Percentiles rank a stretch among this genome's conserved stretches.
These are phyloP conservation scores for Aricia artaxerxes DNA, from an alignment of 2,888 invertebrate species.

Conservation along the genomic window DNA sequence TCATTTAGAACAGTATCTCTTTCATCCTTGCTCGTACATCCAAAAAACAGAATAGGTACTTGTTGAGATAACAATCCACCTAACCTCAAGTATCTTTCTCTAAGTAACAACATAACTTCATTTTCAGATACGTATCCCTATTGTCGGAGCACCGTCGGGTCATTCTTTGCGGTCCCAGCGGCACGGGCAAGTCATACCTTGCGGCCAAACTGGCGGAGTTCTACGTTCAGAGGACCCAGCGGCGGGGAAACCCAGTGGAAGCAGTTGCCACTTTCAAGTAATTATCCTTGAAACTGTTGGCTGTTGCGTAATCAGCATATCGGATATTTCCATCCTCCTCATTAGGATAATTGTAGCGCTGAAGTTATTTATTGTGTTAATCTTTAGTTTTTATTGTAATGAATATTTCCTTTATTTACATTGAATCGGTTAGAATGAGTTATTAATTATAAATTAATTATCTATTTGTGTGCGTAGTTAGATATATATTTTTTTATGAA, in stretches of 20 bases:
- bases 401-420: conserved; percentile 19
- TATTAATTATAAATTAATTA: background rate
- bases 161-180: conserved; percentile 97
- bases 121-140: conserved; percentile 86
- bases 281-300: conserved; percentile 42
- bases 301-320: conserved; percentile 30
- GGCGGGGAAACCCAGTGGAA: conserved; percentile 91
- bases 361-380: background rate
- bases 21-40: too few relatives aligned
- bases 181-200: conserved; percentile 97
- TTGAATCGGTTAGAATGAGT: background rate
- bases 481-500: too few relatives aligned
- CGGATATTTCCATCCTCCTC: background rate
- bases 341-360: conserved; percentile 1
- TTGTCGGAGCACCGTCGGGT: conserved; percentile 95
- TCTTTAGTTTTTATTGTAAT: conserved; percentile 3
- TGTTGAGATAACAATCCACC: too few relatives aligned
- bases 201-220: conserved; percentile 97
- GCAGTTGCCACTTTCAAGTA: conserved; percentile 96
- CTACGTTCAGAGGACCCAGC: conserved; percentile 89
- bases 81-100: background rate
- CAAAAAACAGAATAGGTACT: too few relatives aligned
- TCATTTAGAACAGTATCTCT: too few relatives aligned
- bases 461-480: too few relatives aligned
- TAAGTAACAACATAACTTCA: background rate